These are phyloP conservation scores for Forpus xanthops DNA, from an alignment of 2,797 vertebrate genomes.

Conservation along the genomic window DNA sequence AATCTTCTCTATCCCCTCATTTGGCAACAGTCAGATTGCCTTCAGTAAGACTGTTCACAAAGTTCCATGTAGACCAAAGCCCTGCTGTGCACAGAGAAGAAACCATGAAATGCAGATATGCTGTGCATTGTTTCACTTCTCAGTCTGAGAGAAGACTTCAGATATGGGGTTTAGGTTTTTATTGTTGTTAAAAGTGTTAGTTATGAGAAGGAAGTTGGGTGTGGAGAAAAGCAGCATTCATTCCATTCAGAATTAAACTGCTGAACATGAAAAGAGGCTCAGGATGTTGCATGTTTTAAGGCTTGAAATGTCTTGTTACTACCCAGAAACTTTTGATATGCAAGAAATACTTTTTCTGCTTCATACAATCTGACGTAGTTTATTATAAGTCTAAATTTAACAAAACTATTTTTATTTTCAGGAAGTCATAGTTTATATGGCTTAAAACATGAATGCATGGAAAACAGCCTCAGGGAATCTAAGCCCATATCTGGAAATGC, in stretches of 20 bases:
- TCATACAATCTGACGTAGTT: not conserved
- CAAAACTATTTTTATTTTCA: conserved; percentile 61
- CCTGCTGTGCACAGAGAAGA: not conserved
- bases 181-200: not conserved
- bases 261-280: not conserved
- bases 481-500: conserved; percentile 50
- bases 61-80: not conserved
- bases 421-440: conserved; percentile 26
- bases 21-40: not conserved
- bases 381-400: conserved; percentile 51
- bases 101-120: not conserved
- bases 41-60: not conserved
- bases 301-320: not conserved
- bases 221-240: not conserved
- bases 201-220: not conserved
- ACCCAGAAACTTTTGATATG: conserved; percentile 20
- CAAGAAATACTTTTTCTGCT: conserved; percentile 7
- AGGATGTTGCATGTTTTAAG: not conserved
- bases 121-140: not conserved
- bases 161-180: not conserved
- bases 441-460: conserved; percentile 37
- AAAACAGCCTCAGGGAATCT: conserved; percentile 1
- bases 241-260: not conserved
- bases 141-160: not conserved
- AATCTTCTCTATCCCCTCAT: not conserved